Conservation (phyloP, 2,888 invertebrate species). For the Hofmannophila pseudospretella region DNA sequence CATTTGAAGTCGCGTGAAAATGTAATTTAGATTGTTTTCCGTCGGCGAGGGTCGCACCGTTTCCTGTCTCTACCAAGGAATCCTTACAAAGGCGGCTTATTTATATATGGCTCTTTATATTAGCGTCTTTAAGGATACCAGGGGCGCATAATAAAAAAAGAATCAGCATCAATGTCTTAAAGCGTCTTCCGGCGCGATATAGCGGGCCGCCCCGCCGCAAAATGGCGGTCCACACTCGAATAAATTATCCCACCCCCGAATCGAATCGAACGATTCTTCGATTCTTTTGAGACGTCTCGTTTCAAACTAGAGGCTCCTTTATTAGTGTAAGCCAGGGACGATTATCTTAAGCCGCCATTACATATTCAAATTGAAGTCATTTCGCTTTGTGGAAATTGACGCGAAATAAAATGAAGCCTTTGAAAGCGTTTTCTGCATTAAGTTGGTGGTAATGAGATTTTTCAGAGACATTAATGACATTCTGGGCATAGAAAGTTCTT, state of each 20-base stretch:
- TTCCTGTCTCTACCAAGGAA: constrained; percentile 55
- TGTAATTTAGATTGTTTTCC: constrained; percentile 78
- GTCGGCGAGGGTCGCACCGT: constrained; percentile 53
- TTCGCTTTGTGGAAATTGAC: constrained; percentile 75
- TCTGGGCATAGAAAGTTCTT: not conserved
- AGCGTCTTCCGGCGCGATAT: constrained; percentile 71
- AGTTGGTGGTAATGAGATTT: constrained; percentile 54
- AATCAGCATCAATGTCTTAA: constrained; percentile 78
- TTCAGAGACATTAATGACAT: constrained; percentile 31
- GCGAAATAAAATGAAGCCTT: constrained; percentile 74
- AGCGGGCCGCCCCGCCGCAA: constrained; percentile 65
- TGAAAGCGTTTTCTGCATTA: constrained; percentile 50
- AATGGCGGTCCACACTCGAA: constrained; percentile 76
- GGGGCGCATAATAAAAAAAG: constrained; percentile 76
- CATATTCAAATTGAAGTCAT: constrained; percentile 78
- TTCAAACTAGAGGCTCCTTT: constrained; percentile 70
- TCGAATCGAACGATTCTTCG: constrained; percentile 71
- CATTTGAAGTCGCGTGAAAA: constrained; percentile 79
- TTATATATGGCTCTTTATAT: constrained; percentile 76
- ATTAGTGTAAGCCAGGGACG: constrained; percentile 76
- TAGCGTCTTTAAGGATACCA: constrained; percentile 74
- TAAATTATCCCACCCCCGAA: constrained; percentile 71
- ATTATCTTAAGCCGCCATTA: constrained; percentile 76
- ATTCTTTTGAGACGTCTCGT: constrained; percentile 73
- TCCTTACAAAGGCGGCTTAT: constrained; percentile 69